Evolutionary conservation across 2,888 invertebrate species (phyloP), one percentile per base, ranked within the genome.

Genomic region (Limnephilus lunatus): DNA sequence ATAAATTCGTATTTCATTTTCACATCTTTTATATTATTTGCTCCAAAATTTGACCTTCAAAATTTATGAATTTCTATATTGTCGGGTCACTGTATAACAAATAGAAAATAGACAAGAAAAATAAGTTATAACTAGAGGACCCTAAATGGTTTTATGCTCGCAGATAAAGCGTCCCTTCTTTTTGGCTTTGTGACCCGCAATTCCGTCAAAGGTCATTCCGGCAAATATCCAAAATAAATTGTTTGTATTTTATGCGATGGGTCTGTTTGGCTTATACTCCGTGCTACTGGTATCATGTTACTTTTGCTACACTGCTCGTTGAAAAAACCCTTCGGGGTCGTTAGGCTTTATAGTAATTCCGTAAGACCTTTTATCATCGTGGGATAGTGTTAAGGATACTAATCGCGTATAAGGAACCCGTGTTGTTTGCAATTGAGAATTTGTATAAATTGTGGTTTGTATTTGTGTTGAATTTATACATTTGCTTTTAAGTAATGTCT

Each of bases 201-300:
- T 88, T 68, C 32, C 88, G 88, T 88, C 88, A 88, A 88, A 88
- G 68, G 88, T 35, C 88, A 68, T 88, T 88, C 88, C 30, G 35
- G 88, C 48, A 88, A 88, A 88, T 88, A 88, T 88, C 88, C 88
- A 88, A 88, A 88, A 88, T 88, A 88, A 53, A 88, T 88, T 88
- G 88, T 88, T 88, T 88, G 88, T 88, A 88, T 80, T 88, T 88
- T 88, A 88, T 88, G 68, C 31, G 19, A 88, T 53, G 30, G 68
- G 68, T n/a, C 19, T 88, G 31, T 35, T 68, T 88, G 35, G 30
- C n/a, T 53, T 68, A 35, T 83, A 35, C 35, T 83, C 25, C 68
- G 68, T 25, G 25, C 68, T 68, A 25, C 68, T 68, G 19, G 68
- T 68, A 5, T 25, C 25, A 2, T 68, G 68, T 68, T 68, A 68